phyloP scores from a whole-genome alignment of 2,113 vertebrate species.

The Proterorhinus semilunaris region DNA sequence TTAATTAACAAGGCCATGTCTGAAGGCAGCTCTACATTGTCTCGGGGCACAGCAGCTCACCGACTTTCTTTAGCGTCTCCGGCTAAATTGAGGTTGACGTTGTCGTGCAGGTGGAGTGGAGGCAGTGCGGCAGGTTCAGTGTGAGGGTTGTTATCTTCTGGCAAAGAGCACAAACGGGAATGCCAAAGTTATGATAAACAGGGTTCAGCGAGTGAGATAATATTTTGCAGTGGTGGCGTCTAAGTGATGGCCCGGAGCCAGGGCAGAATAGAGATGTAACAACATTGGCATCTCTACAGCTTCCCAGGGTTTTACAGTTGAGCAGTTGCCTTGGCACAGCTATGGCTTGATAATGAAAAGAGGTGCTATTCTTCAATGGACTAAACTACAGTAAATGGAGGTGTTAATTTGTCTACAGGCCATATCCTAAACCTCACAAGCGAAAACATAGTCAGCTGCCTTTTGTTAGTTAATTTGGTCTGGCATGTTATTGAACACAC shows the following conservation, averaged over 20 bases:
- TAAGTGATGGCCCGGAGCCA: conserved; percentile 11
- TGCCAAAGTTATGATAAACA: conserved; percentile 5
- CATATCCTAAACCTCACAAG: background rate
- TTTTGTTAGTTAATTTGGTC: too few relatives aligned
- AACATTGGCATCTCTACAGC: conserved; percentile 1
- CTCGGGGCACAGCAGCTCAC: conserved; percentile 19
- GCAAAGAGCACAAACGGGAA: background rate
- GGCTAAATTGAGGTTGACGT: conserved; percentile 14
- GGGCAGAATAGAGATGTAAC: conserved; percentile 8
- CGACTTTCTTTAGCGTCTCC: conserved; percentile 37
- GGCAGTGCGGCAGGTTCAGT: background rate
- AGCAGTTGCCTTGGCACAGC: conserved; percentile 2
- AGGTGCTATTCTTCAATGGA: conserved; percentile 1
- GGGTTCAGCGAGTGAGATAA: conserved; percentile 12
- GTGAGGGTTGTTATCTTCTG: background rate
- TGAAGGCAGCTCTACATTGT: conserved; percentile 29
- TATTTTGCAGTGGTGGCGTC: background rate
- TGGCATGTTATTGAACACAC: too few relatives aligned
- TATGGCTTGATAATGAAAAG: conserved; percentile 9
- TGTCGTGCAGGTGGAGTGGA: conserved; percentile 1
- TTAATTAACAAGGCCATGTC: conserved; percentile 61
- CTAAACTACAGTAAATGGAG: background rate
- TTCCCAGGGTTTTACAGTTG: conserved; percentile 5
- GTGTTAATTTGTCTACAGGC: background rate
- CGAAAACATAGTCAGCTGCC: background rate